Base-by-base conservation (phyloP, 2,797 vertebrate genomes). In the Polyboroides typus region DNA sequence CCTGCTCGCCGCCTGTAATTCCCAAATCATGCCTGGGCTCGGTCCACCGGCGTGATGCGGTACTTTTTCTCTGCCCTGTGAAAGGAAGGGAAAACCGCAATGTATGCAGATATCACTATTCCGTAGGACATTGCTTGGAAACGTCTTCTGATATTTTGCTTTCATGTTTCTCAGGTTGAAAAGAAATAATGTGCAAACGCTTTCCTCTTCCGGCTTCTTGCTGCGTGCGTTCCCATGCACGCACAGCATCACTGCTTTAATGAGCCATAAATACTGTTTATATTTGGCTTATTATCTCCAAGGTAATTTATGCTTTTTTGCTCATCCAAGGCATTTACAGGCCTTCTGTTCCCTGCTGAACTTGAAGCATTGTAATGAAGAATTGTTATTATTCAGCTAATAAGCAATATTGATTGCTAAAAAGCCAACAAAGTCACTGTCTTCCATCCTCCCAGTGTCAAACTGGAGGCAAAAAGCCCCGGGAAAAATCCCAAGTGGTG, bases 221-320 rank as follows among this genome's bases (percentile, higher is more conserved):
- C 12, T 7, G 62, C 5, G 5, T 5, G 56, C 1, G 40, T 40
- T 85, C 79, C 75, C 45, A 5, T 60, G 93, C 52, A 13, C 3
- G 8, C 86, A 3, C 47, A 38, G 74, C 92, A n/a, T 42, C 13
- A 0, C 73, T 9, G 62, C 85, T 53, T 53, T 59, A 94, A 86
- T 25, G 86, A 94, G 90, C 87, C 70, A 8, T 90, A 93, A 91
- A 90, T 75, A 73, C 52, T 90, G 74, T 92, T 94, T 94, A 68
- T 70, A 16, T 86, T 81, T 52, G 76, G 50, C 36, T 79, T 78
- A 66, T 93, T 88, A 90, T 96, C 80, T 88, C 80, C 29, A 38
- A 91, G 81, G 85, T 66, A 86, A 81, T 92, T 92, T 86, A 73
- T 74, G 81, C 50, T 64, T 87, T 87, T 95, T 90, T 63, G 78